Conservation (phyloP, 2,888 invertebrate species). For the Orthosia gracilis region DNA sequence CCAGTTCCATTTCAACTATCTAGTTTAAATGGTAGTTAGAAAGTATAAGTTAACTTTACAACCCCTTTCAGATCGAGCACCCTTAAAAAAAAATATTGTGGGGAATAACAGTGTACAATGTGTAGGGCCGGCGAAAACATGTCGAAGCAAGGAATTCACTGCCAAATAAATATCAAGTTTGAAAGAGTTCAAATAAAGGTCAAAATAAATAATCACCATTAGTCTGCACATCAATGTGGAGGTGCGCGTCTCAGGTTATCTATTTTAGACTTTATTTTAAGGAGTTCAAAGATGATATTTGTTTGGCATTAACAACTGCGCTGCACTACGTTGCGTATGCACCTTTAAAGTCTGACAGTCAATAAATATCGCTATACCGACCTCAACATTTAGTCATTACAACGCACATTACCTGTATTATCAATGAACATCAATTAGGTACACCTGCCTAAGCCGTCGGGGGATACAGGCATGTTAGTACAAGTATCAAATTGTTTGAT, state of each 20-base stretch:
- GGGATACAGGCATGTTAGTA: no score
- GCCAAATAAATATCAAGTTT: constrained; percentile 9
- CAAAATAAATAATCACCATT: background rate
- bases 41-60: background rate
- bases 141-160: background rate
- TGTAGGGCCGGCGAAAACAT: background rate
- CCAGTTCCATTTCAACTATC: background rate
- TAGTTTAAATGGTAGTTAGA: background rate
- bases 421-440: no score
- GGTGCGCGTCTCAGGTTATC: background rate
- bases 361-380: background rate
- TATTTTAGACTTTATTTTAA: background rate
- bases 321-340: background rate
- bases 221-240: no score
- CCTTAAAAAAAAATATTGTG: constrained; percentile 6
- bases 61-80: constrained; percentile 23
- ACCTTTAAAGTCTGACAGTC: background rate
- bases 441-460: no score
- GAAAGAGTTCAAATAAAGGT: background rate
- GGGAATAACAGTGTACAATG: background rate
- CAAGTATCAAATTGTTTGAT: no score
- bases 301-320: background rate
- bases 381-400: no score
- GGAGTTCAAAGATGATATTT: background rate
- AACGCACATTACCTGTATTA: no score